Percentiles rank a stretch among this genome's conserved stretches.
phyloP scores from a whole-genome alignment of 2,113 vertebrate genomes.

The Clinocottus analis region DNA sequence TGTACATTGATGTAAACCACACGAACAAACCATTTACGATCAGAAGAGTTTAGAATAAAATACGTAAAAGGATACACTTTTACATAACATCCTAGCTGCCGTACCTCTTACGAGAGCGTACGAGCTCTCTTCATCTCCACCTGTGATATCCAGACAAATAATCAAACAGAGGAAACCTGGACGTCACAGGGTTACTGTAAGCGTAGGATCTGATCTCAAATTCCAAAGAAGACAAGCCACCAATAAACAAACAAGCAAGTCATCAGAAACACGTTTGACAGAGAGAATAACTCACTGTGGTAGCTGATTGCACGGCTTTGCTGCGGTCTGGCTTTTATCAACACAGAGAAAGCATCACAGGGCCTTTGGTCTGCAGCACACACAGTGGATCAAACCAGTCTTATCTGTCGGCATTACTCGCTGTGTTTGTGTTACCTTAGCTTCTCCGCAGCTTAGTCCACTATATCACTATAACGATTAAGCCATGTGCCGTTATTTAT shows the following conservation, averaged over 20 bases:
- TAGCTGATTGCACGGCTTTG: slow-evolving; percentile 57
- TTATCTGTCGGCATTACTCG: slow-evolving; percentile 42
- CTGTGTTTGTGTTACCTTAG: slow-evolving; percentile 51
- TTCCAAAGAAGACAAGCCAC: slow-evolving; percentile 64
- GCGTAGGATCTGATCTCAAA: slow-evolving; percentile 47
- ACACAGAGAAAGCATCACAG: slow-evolving; percentile 58
- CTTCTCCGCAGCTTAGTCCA: slow-evolving; percentile 38
- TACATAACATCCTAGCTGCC: neutral
- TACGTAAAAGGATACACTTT: neutral
- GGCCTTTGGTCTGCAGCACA: slow-evolving; percentile 49
- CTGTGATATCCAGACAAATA: slow-evolving; percentile 30
- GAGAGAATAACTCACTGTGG: slow-evolving; percentile 54
- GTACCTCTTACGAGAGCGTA: neutral
- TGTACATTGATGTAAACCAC: slow-evolving; percentile 13
- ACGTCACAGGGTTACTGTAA: slow-evolving; percentile 50
- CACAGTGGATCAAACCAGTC: slow-evolving; percentile 48
- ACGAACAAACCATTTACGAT: neutral
- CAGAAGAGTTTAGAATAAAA: neutral
- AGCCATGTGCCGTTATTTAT: slow-evolving; percentile 30
- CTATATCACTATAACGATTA: slow-evolving; percentile 18
- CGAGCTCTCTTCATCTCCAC: slow-evolving; percentile 13
- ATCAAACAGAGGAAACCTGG: slow-evolving; percentile 11
- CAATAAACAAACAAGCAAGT: slow-evolving; percentile 72
- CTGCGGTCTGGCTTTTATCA: slow-evolving; percentile 73
- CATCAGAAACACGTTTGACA: slow-evolving; percentile 65